A percentile compares a stretch with the other conserved stretches of the same genome.
phyloP scores from a whole-genome alignment of 1,140 invertebrate species.

The Harpegnathos saltator region DNA sequence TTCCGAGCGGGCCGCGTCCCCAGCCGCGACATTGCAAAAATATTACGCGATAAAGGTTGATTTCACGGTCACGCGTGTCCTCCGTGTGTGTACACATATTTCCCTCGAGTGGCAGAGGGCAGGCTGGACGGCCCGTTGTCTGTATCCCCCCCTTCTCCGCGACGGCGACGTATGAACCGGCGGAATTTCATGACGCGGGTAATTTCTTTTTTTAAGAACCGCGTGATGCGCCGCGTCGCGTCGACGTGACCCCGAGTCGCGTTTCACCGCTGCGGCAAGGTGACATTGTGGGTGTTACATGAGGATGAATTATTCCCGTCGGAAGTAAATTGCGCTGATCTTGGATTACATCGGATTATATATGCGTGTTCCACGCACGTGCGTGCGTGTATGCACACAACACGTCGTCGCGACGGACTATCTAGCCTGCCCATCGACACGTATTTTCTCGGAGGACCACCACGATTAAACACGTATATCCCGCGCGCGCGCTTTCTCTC shows the following conservation, averaged over 20 bases:
- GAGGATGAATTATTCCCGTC: conserved; percentile 3
- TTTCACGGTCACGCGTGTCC: conserved; percentile 52
- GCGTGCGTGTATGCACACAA: too few relatives aligned
- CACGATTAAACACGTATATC: neutral
- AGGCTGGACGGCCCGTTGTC: neutral
- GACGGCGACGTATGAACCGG: conserved; percentile 41
- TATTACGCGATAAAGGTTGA: conserved; percentile 64
- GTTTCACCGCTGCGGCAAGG: neutral
- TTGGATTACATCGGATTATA: neutral
- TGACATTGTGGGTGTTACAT: neutral
- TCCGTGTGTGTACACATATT: too few relatives aligned
- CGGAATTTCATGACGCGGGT: conserved; percentile 58
- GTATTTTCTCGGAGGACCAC: neutral
- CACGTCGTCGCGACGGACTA: neutral
- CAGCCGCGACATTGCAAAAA: conserved; percentile 64
- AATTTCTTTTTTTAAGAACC: conserved; percentile 43
- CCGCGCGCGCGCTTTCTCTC: too few relatives aligned
- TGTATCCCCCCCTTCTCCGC: too few relatives aligned
- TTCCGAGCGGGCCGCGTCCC: conserved; percentile 50
- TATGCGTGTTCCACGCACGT: neutral
- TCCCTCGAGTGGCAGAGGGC: too few relatives aligned
- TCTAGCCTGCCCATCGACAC: conserved; percentile 5
- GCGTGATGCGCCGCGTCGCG: neutral
- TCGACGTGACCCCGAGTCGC: neutral
- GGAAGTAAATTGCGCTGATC: conserved; percentile 6